Base-by-base conservation (phyloP, 1,140 invertebrate genomes). In the Heliconius hewitsoni region DNA sequence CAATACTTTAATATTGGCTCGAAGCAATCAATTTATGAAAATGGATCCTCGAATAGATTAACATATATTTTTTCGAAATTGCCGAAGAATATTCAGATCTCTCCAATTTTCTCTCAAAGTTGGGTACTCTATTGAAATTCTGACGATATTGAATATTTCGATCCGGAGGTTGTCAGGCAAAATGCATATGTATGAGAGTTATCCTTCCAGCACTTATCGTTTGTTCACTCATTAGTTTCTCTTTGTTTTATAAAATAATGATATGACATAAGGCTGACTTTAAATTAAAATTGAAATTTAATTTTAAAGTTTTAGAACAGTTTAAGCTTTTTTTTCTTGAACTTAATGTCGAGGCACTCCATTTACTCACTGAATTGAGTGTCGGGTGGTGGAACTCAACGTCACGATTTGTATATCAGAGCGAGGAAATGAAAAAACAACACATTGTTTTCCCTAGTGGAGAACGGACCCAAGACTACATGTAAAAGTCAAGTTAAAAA, bases 71-170 rank as follows among this genome's bases (percentile, higher is more conserved):
- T 92, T 89, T 89, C 82, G 78, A 86, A 88, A 90, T 91, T 87
- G 85, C 78, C 84, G 86, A 86, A 86, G 90, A 91, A 91, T 93
- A 93, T 92, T 92, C 89, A 92, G 87, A 91, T 86, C 84, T 86
- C 83, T 89, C 84, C 89, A 93, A 90, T 92, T 90, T 92, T 89
- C 88, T 84, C 85, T 86, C 81, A 84, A 89, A 91, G 86, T 86
- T 87, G 83, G 87, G 86, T 86, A 87, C 89, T 89, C 86, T 84
- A 90, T 91, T 92, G 84, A 89, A 89, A 91, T 91, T 93, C 87
- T 89, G 86, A 85, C 85, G 83, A 91, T 93, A 91, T 93, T 92
- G 88, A 93, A 92, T 91, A 90, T 90, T 90, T 84, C 83, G 82
- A 88, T 87, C 83, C 81, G 77, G 75, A 83, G 82, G 72, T 86